phyloP scores from a whole-genome alignment of 2,797 vertebrate species.

The Syngnathus acus region DNA sequence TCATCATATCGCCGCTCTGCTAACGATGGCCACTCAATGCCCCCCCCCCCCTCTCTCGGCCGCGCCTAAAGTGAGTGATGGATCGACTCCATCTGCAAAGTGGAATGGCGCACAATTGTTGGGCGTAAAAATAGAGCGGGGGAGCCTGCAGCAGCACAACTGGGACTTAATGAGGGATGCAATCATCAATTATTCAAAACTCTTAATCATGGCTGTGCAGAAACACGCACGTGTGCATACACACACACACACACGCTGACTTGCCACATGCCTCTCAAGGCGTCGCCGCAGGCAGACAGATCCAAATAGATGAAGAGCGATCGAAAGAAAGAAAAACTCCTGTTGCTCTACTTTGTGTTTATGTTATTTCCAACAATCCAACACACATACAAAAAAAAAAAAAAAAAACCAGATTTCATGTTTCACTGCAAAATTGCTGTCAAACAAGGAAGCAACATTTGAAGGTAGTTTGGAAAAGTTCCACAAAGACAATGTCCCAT shows the following conservation, averaged over 20 bases:
- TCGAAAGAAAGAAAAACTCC: conserved; percentile 11
- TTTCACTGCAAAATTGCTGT: not conserved
- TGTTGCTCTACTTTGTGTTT: conserved; percentile 11
- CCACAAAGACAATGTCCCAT: not conserved
- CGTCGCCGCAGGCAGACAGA: conserved; percentile 17
- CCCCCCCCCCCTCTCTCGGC: conserved; percentile 27
- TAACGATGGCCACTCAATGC: conserved; percentile 49
- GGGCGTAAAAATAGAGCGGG: conserved; percentile 44
- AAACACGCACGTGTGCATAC: conserved; percentile 32
- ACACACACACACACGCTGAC: conserved; percentile 10
- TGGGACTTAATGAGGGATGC: conserved; percentile 62
- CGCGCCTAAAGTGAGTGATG: conserved; percentile 39
- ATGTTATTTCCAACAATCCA: conserved; percentile 20
- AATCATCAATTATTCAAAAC: conserved; percentile 73
- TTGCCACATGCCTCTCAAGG: conserved; percentile 15
- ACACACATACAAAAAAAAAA: not conserved
- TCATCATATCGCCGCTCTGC: conserved; percentile 18
- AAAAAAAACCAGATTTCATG: not conserved
- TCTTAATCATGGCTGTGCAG: conserved; percentile 61
- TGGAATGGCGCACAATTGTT: conserved; percentile 35
- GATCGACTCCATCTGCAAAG: conserved; percentile 44
- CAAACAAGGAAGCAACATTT: not conserved
- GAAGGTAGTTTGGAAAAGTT: not conserved
- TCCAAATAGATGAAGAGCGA: conserved; percentile 2
- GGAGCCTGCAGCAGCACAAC: conserved; percentile 41